Percentiles rank a stretch among this genome's conserved stretches.
phyloP scores from a whole-genome alignment of 2,888 invertebrate species.

The Prosopocoilus inquinatus region DNA sequence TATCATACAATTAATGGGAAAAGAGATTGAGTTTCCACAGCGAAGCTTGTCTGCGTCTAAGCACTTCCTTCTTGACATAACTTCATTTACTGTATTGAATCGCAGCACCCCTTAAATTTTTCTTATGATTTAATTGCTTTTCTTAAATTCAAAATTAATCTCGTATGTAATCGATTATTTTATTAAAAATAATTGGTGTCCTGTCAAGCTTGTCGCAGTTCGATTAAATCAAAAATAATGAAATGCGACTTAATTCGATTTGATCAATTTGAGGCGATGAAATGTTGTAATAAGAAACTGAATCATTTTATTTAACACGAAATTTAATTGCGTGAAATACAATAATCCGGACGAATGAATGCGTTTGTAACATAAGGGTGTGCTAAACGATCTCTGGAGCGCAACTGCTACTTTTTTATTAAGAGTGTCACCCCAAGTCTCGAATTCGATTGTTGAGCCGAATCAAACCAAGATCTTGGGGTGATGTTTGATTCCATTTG shows the following conservation, averaged over 20 bases:
- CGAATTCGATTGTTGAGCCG: constrained; percentile 39
- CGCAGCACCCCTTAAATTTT: constrained; percentile 16
- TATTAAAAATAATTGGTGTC: too few species aligned
- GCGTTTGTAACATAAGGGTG: constrained; percentile 39
- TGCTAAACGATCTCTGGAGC: constrained; percentile 39
- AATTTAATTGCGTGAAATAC: constrained; percentile 45
- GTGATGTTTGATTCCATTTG: constrained; percentile 45
- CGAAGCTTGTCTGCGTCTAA: constrained; percentile 26
- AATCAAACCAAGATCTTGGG: constrained; percentile 40
- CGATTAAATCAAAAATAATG: not conserved
- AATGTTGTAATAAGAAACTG: constrained; percentile 7
- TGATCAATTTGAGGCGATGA: constrained; percentile 6
- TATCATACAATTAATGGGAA: constrained; percentile 47
- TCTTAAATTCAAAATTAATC: not conserved
- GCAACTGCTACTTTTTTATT: constrained; percentile 48
- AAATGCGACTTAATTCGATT: not conserved
- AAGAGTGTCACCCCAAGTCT: constrained; percentile 45
- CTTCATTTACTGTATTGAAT: constrained; percentile 31
- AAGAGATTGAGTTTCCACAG: constrained; percentile 41
- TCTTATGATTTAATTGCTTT: constrained; percentile 10
- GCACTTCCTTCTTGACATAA: constrained; percentile 26
- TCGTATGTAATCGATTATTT: too few species aligned
- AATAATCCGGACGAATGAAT: constrained; percentile 37
- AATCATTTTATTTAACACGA: constrained; percentile 37
- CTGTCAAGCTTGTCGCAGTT: not conserved